Evolutionary conservation across 2,797 vertebrate species (phyloP), one percentile per base, ranked within the genome.

Genomic region (Centroberyx gerrardi): DNA sequence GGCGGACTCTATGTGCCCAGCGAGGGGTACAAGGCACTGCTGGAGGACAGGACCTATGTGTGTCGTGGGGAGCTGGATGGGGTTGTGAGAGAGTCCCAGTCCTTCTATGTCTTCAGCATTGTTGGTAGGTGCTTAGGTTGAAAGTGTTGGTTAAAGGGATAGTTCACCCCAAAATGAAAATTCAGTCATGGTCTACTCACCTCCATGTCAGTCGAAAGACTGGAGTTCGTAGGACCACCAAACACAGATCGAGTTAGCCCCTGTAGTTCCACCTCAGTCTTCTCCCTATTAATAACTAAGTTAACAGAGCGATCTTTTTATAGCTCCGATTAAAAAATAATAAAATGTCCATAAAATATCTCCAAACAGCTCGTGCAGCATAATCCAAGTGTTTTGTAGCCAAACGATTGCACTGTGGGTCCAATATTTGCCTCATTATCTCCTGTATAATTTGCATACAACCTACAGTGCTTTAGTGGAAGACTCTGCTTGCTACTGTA

Each of bases 1-100:
- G 88, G 53, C 14, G 88, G 95, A 7, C 63, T 68, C 13, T 99
- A 99, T 38, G 87, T 94, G 33, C 95, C 95, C 29, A 95, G 93
- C 0, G 95, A 96, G 81, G 98, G 98, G 18, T 98, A 95, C 93
- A 96, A 85, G 42, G 97, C 96, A 0, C 63, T 54, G 42, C 95
- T 99, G 82, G 97, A 98, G 74, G 98, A 98, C 79, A 95, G 94
- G 71, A 94, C 93, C 40, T 99, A 98, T 2, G 88, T 95, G 86
- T 99, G 98, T 78, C 96, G 90, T 15, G 96, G 96, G 56, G 93
- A 94, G 1, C 82, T 96, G 46, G 93, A 95, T 15, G 97, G 96
- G 52, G 83, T 88, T 74, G 95, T 96, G 61, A 95, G 94, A 84
- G 95, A 96, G 56, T 98, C 97, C 0, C 93, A 95, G 0, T 38